A percentile compares a stretch with the other conserved stretches of the same genome.
Conservation (phyloP, 2,113 vertebrate genomes). For the Leucosticte australis region DNA sequence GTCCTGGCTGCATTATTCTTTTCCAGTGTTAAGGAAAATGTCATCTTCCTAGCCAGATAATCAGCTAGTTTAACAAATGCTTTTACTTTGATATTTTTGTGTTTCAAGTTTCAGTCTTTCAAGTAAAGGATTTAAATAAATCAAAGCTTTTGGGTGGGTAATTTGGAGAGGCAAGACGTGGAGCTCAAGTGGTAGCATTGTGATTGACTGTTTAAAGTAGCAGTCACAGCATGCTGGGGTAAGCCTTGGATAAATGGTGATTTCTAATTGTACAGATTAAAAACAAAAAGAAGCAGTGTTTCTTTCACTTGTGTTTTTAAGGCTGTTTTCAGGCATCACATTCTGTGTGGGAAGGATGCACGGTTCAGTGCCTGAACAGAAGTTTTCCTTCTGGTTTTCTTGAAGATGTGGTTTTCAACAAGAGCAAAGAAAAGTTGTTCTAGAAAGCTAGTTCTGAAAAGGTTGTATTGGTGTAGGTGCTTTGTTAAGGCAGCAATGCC, state of each 20-base stretch:
- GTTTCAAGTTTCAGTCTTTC: not conserved
- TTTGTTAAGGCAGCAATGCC: not conserved
- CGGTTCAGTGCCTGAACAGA: not conserved
- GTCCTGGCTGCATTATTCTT: not conserved
- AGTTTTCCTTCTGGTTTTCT: not conserved
- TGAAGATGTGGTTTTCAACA: not conserved
- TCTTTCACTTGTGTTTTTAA: not conserved
- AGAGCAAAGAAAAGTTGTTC: not conserved
- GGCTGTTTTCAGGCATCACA: not conserved
- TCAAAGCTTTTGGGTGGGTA: not conserved
- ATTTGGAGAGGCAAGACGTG: not conserved
- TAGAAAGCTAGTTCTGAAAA: not conserved
- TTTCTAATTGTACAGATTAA: not conserved
- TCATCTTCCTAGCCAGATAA: not conserved
- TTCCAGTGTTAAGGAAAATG: not conserved
- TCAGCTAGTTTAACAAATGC: not conserved
- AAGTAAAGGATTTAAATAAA: slow-evolving; percentile 18
- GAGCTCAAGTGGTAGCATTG: not conserved
- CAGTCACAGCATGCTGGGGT: not conserved
- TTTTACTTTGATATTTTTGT: not conserved
- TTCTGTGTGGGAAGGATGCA: not conserved
- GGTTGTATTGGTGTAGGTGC: not conserved
- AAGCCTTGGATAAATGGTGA: not conserved
- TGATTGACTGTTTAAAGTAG: not conserved
- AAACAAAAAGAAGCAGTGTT: not conserved